Evolutionary conservation across 64 coral and sea anemone species (phyloP), one percentile per base, ranked within the genome.

Genomic region (Cladopsammia gracilis): DNA sequence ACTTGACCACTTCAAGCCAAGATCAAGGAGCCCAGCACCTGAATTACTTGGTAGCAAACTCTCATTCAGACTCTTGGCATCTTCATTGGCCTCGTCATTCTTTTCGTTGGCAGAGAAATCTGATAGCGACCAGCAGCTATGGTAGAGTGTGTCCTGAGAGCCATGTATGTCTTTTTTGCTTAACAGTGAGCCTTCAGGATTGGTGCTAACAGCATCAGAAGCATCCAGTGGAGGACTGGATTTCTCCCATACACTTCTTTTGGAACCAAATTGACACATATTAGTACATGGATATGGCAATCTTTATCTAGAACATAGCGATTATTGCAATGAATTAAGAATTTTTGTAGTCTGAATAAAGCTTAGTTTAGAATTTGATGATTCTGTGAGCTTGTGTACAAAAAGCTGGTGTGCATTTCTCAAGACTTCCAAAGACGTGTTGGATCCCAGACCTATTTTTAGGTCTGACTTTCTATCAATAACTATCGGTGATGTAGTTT

Each of bases 241-340:
- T 13, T 93, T 95, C 25, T 99, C 98, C 98, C 98, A 99, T 7
- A 99, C 98, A 94, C 91, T 99, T 89, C 98, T 99, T 62, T 82
- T 76, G 34, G 64, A 78, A 26, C 62, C 23, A 10, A 90, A 90
- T 23, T 25, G 20, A 34, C 34, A 34, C 34, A 34, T 34, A 34
- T 34, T 34, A 34, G 34, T 34, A 34, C 34, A 34, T 34, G 34
- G 0, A 34, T 2, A 34, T 34, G 34, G 34, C 34, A 34, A 34
- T 34, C 0, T 34, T 34, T 34, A 34, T 34, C 34, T 34, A 34
- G 34, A 34, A 34, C 34, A 34, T 34, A 34, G 34, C 2, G 34
- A 34, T 34, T 34, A 34, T 34, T 0, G 34, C 34, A 34, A 34
- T 34, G 34, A 34, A 34, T 34, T 34, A 34, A 34, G 34, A 34